Conservation (phyloP, 2,113 vertebrate genomes). For the Microcebus jonahi region DNA sequence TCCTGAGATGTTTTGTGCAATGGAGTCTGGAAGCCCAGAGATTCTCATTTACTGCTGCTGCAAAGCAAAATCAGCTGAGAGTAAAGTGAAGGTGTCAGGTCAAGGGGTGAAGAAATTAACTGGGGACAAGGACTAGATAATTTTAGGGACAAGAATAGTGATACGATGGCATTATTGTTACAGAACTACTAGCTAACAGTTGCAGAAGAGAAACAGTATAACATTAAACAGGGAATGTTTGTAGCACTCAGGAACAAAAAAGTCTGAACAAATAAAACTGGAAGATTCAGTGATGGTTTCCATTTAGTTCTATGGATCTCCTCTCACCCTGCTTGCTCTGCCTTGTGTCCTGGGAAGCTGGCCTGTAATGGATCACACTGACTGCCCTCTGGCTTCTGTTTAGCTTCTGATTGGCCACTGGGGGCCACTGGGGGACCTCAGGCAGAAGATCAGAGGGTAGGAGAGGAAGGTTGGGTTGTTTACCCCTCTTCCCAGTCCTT, state of each 20-base stretch:
- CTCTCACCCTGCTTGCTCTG: background rate
- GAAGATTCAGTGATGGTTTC: background rate
- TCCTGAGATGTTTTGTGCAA: background rate
- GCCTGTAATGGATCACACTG: no score
- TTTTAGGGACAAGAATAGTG: background rate
- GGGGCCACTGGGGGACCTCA: background rate
- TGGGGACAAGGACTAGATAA: background rate
- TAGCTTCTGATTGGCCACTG: background rate
- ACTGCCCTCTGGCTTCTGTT: background rate
- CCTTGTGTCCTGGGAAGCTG: background rate
- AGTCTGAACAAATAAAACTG: background rate
- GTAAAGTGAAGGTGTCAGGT: background rate
- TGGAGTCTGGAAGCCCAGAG: background rate
- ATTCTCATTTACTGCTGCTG: background rate
- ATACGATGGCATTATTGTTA: background rate
- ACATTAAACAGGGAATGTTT: background rate
- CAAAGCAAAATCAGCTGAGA: constrained; percentile 1
- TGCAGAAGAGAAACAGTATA: background rate
- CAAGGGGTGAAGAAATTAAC: background rate
- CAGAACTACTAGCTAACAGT: background rate
- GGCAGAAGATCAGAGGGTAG: background rate
- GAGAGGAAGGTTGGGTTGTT: background rate
- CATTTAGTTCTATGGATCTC: background rate
- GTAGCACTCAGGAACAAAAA: background rate
- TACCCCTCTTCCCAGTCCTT: background rate